These are phyloP conservation scores for Spodoptera littoralis DNA, from an alignment of 2,888 invertebrate genomes.

Conservation along the genomic window DNA sequence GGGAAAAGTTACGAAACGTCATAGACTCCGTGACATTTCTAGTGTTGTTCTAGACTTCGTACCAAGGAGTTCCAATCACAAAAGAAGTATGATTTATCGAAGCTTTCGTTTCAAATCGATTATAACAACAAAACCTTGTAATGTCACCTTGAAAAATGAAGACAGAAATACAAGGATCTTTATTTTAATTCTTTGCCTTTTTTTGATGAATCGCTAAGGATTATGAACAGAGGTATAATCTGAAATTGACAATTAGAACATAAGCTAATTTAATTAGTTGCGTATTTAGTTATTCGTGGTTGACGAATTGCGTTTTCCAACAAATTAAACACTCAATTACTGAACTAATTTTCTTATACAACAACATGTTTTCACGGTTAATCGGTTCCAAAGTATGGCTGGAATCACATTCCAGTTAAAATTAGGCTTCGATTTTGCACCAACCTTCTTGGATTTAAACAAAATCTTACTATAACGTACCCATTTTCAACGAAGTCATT, in stretches of 20 bases:
- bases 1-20: conserved; percentile 43
- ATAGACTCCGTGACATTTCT: conserved; percentile 30
- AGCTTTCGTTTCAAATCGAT: conserved; percentile 18
- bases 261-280: conserved; percentile 11
- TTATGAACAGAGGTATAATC: background rate
- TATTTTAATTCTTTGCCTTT: background rate
- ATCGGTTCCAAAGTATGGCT: too few species aligned
- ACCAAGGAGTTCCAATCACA: conserved; percentile 10
- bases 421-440: too few species aligned
- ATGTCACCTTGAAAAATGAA: conserved; percentile 9
- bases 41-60: conserved; percentile 22
- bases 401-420: too few species aligned
- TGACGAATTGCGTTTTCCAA: conserved; percentile 30
- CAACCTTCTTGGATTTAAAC: too few species aligned
- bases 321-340: conserved; percentile 15
- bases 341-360: conserved; percentile 8
- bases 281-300: conserved; percentile 14
- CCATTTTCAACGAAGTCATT: too few species aligned
- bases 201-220: background rate
- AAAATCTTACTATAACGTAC: too few species aligned
- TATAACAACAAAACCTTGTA: conserved; percentile 11
- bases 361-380: background rate
- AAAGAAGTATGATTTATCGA: conserved; percentile 17
- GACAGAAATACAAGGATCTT: conserved; percentile 4
- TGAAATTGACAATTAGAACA: conserved; percentile 9